Evolutionary conservation across 1,140 invertebrate genomes (phyloP), one percentile per base, ranked within the genome.

Genomic region (Battus philenor): DNA sequence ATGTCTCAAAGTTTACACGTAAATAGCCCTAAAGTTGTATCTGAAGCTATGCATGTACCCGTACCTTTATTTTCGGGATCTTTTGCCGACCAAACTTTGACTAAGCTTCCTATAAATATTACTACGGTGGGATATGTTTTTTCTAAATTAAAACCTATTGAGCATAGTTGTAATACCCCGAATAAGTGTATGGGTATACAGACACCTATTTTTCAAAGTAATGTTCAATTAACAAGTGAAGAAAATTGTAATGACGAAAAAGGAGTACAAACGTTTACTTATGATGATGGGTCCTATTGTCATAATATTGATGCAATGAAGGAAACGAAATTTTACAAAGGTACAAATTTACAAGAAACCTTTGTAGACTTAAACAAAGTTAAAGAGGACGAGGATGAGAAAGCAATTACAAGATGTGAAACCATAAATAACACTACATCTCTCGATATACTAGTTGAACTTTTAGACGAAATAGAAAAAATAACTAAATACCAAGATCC

Each of bases 391-490:
- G 11, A 47, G n/a, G 15, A 47, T 11, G 8, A 43, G 7, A 38
- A 34, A 30, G 30, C 0, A 39, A 41, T 22, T n/a, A 44, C 11
- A 26, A 43, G 27, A 16, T 17, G 11, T 10, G 53, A 56, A n/a
- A 51, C 33, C 39, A 44, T 74, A 5, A 63, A 71, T 43, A 68
- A 69, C 13, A 70, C 67, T 7, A 68, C 68, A 18, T 84, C 80
- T 1, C 47, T 84, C 8, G 80, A 80, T 34, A 70, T 84, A 39
- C 46, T 84, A 45, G 73, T 79, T 2, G 65, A 68, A 11, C 59
- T 84, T 26, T 59, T 84, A 32, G 77, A 77, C 47, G 77, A 84
- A 60, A 84, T 82, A 44, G 62, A 69, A 45, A 82, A 77, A 20
- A 81, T 84, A 22, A 72, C 76, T 12, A 48, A 57, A 12, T 62